Conservation (phyloP, 1,140 invertebrate species). For the Tetragnatha versicolor region DNA sequence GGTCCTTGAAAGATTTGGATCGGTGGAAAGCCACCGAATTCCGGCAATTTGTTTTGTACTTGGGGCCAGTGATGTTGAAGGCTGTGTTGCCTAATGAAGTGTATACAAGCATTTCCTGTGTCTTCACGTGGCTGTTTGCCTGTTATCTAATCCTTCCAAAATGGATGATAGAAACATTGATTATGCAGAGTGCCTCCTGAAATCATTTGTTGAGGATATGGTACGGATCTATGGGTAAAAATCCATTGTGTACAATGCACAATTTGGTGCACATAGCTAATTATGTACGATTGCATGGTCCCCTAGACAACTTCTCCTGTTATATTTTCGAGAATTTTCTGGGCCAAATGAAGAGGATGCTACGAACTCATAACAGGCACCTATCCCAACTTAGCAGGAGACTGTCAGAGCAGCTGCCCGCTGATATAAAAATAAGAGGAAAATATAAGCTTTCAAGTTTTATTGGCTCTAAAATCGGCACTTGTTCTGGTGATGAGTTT, state of each 20-base stretch:
- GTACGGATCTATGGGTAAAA: not conserved
- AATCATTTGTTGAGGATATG: not conserved
- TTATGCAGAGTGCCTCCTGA: not conserved
- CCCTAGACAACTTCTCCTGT: too few relatives aligned
- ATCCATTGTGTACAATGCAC: too few relatives aligned
- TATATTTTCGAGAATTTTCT: too few relatives aligned
- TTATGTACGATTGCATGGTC: too few relatives aligned
- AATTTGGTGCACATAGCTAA: too few relatives aligned
- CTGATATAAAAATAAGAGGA: too few relatives aligned
- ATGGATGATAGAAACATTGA: not conserved
- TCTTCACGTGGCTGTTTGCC: not conserved
- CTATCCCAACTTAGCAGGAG: too few relatives aligned
- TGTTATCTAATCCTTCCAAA: not conserved
- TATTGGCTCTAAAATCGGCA: too few relatives aligned
- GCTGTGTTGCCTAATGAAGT: not conserved
- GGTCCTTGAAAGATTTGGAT: slow-evolving; percentile 7
- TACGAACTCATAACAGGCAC: too few relatives aligned
- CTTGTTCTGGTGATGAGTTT: not conserved
- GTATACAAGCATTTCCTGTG: not conserved
- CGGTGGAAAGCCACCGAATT: slow-evolving; percentile 23
- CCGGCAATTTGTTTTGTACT: slow-evolving; percentile 3
- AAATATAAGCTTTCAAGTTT: too few relatives aligned
- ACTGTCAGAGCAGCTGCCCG: too few relatives aligned
- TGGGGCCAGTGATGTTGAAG: slow-evolving; percentile 4
- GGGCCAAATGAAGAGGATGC: too few relatives aligned